Evolutionary conservation across 2,113 vertebrate genomes (phyloP).

Genomic region (Cepphus grylle): DNA sequence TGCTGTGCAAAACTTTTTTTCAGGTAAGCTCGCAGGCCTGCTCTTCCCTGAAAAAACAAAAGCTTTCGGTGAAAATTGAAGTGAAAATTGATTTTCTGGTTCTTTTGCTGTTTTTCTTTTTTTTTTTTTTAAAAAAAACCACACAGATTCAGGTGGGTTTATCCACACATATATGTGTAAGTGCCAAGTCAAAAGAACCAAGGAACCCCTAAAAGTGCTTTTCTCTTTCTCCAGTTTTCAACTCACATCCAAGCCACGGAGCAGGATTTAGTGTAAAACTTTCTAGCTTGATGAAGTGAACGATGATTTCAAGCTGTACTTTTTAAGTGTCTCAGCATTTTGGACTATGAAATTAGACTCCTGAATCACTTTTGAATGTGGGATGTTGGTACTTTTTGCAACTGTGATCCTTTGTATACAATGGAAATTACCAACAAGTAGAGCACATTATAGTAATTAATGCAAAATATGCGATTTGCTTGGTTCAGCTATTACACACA

Average conservation of each 20-base stretch:
- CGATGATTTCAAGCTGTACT: not conserved
- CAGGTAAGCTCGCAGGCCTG: not conserved
- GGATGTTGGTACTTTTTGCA: not conserved
- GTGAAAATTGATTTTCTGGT: not conserved
- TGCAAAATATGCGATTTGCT: conserved; percentile 19
- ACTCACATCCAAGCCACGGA: not conserved
- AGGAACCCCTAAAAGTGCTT: not conserved
- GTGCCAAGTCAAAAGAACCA: not conserved
- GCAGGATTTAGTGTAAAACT: not conserved
- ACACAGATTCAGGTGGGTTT: not conserved
- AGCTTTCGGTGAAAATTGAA: not conserved
- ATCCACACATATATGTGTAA: not conserved
- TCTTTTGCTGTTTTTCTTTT: not conserved
- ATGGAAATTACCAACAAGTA: not conserved
- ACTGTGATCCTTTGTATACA: not conserved
- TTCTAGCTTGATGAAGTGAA: not conserved
- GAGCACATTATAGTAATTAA: not conserved
- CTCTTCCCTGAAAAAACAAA: not conserved
- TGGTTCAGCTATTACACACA: not conserved
- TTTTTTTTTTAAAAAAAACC: not conserved
- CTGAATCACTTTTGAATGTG: not conserved
- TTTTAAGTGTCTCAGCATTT: not conserved
- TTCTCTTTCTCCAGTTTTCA: not conserved
- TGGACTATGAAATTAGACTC: not conserved
- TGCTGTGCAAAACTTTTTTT: not conserved